Evolutionary conservation across 2,113 vertebrate genomes (phyloP).

Genomic region (Cercocebus atys): DNA sequence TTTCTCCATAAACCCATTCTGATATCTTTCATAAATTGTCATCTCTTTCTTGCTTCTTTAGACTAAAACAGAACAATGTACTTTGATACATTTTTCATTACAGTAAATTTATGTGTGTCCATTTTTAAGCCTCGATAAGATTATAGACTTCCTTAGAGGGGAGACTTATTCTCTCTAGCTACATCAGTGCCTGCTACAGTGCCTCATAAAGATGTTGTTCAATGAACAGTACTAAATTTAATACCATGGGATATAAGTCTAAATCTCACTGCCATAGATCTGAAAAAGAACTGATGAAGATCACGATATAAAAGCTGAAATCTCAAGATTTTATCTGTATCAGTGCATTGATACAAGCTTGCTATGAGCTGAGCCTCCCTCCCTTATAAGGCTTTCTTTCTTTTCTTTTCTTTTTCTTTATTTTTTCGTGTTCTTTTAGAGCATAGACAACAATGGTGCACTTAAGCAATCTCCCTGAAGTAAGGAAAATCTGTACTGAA

Average conservation of each 20-base stretch:
- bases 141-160: neutral
- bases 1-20: neutral
- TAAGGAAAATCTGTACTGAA: neutral
- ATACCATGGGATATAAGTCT: neutral
- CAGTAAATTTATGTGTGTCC: neutral
- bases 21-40: neutral
- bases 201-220: neutral
- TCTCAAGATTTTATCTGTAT: neutral
- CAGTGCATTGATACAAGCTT: neutral
- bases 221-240: neutral
- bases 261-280: neutral
- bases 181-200: neutral
- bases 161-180: neutral
- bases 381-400: neutral
- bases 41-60: neutral
- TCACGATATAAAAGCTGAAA: neutral
- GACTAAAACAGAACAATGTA: neutral
- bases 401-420: neutral
- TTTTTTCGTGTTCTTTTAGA: neutral
- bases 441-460: neutral
- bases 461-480: neutral
- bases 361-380: neutral
- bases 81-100: neutral
- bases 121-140: neutral
- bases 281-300: neutral